A percentile compares a stretch with the other conserved stretches of the same genome.
Conservation (phyloP, 2,888 invertebrate genomes). For the Hesperia comma region DNA sequence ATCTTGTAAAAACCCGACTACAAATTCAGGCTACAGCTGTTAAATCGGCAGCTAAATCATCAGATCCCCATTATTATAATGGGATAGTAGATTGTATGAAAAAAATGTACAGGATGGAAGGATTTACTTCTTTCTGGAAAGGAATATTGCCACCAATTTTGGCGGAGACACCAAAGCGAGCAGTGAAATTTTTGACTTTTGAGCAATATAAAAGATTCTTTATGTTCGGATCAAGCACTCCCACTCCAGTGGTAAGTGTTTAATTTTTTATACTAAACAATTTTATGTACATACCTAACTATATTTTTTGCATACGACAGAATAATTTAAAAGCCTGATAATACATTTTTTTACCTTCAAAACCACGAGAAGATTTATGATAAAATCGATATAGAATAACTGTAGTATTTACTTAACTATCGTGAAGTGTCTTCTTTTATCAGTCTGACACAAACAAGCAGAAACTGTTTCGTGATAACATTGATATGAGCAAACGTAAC, state of each 20-base stretch:
- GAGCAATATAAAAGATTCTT: conserved; percentile 96
- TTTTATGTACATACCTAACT: no score
- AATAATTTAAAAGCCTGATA: no score
- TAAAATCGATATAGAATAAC: no score
- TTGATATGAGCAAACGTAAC: conserved; percentile 14
- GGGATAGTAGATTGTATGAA: conserved; percentile 94
- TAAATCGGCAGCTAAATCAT: conserved; percentile 49
- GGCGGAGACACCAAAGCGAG: conserved; percentile 97
- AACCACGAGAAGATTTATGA: no score
- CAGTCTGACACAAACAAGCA: neutral
- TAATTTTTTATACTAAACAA: neutral
- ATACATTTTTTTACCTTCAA: no score
- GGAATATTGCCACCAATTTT: conserved; percentile 96
- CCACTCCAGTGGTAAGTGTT: conserved; percentile 89
- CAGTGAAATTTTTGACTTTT: conserved; percentile 97
- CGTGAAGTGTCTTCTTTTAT: conserved; percentile 9
- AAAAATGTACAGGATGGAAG: conserved; percentile 95
- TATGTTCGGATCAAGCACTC: conserved; percentile 88
- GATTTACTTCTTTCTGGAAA: conserved; percentile 94
- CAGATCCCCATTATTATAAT: conserved; percentile 86
- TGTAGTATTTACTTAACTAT: conserved; percentile 3
- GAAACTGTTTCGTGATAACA: conserved; percentile 23
- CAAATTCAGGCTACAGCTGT: conserved; percentile 68
- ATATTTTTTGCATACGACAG: neutral
- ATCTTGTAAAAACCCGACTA: conserved; percentile 94